These are phyloP conservation scores for Acrocephalus kingi DNA, from an alignment of 2,113 vertebrate genomes.

Conservation along the genomic window DNA sequence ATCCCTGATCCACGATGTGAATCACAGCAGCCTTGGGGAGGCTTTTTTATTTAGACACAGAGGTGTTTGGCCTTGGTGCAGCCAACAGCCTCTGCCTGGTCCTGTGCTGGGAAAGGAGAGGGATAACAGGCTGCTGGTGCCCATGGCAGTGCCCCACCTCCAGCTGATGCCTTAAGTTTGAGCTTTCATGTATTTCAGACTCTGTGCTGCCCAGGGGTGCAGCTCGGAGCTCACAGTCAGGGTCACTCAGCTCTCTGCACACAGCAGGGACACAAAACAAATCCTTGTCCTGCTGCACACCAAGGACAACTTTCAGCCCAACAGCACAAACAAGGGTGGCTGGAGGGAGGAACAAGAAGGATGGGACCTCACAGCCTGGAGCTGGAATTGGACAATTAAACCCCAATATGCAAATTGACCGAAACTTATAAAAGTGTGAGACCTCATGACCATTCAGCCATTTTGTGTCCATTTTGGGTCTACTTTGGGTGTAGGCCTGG, in stretches of 20 bases:
- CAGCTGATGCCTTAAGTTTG: background rate
- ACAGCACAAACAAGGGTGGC: background rate
- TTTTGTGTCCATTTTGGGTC: background rate
- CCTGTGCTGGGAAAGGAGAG: rapidly evolving
- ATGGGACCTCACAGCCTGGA: background rate
- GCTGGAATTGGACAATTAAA: background rate
- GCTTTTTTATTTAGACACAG: rapidly evolving
- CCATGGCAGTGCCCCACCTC: background rate
- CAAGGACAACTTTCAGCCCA: background rate
- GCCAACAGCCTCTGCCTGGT: background rate
- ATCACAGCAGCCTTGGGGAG: background rate
- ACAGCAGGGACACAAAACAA: background rate
- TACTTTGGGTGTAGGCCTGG: background rate
- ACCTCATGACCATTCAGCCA: background rate
- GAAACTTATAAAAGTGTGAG: background rate
- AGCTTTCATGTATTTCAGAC: background rate
- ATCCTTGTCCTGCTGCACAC: background rate
- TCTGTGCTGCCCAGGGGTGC: background rate
- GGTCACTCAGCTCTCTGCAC: background rate
- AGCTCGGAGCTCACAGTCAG: background rate
- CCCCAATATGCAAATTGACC: background rate
- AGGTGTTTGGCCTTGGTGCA: background rate
- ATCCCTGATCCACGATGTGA: background rate
- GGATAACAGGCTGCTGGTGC: rapidly evolving
- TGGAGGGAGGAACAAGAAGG: background rate